A percentile compares a stretch with the other conserved stretches of the same genome.
Conservation (phyloP, 2,888 invertebrate genomes). For the Eristalis intricaria region DNA sequence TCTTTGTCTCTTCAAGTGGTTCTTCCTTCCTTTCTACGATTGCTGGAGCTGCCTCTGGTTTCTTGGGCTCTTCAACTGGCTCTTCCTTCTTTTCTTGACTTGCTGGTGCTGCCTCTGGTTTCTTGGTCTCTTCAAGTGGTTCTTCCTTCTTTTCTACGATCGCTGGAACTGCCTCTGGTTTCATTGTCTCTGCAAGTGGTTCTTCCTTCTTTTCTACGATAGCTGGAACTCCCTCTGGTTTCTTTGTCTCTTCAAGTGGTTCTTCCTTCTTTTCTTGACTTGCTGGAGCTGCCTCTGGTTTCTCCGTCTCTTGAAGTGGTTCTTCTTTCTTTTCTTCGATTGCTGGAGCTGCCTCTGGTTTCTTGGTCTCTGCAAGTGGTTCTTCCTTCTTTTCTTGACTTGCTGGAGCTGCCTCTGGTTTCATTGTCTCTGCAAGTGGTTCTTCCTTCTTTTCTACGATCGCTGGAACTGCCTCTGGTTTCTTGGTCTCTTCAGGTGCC, state of each 20-base stretch:
- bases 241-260: not conserved
- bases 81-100: not conserved
- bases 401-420: not conserved
- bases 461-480: conserved; percentile 63
- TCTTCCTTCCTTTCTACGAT: too few species aligned
- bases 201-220: conserved; percentile 72
- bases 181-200: not conserved
- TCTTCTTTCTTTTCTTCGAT: not conserved
- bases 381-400: conserved; percentile 72
- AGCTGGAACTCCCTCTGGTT: not conserved
- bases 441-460: conserved; percentile 73
- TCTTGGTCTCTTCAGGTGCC: conserved; percentile 2
- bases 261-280: conserved; percentile 73
- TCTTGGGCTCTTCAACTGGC: not conserved
- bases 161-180: too few species aligned
- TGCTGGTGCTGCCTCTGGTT: too few species aligned
- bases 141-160: not conserved
- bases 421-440: not conserved
- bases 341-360: not conserved
- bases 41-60: too few species aligned
- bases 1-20: conserved; percentile 11
- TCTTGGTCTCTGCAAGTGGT: not conserved
- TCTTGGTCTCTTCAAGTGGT: not conserved
- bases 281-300: not conserved
- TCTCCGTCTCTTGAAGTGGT: not conserved